Base-by-base conservation (phyloP, 1,140 invertebrate species). In the Pantala flavescens region DNA sequence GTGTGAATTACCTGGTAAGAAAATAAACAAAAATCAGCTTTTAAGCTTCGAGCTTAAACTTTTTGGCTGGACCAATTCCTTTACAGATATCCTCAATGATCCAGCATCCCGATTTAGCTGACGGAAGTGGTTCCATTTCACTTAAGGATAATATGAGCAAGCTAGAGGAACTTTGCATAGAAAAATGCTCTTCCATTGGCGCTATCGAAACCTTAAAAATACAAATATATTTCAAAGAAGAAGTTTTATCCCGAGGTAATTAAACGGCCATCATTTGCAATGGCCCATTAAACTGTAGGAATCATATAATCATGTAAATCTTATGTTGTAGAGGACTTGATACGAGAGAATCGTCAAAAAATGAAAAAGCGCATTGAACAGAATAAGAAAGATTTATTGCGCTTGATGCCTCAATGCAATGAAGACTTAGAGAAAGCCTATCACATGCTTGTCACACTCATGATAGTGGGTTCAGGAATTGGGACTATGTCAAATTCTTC, bases 161-260 rank as follows among this genome's bases (percentile, higher is more conserved):
- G 71, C 75, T 76, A 14, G 72, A 81, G 71, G 82, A 81, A 78
- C 77, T 84, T 43, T 70, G 76, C 0, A 76, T 82, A 21, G 78
- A 83, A 77, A 77, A 77, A n/a, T 78, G 78, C 24, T 80, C 83
- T 0, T 80, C 14, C 14, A 21, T 12, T 1, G 14, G 49, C n/a
- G 2, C 79, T 75, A 78, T 87, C 21, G 78, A 85, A 7, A 85
- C 85, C 0, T 76, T 90, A 12, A 88, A 88, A 80, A 90, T 91
- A 84, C 91, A 93, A 78, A 85, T 89, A 72, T 87, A 89, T 76
- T 90, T 91, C 80, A 84, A 85, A 24, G 89, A 87, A 77, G 87
- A 90, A 78, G 90, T 90, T 79, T 87, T 87, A 23, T 85, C 85
- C 24, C 84, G 85, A 84, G 81, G 83, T 84, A 76, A 10, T 3